phyloP scores from a whole-genome alignment of 2,113 vertebrate genomes.

The Syngnathoides biaculeatus region DNA sequence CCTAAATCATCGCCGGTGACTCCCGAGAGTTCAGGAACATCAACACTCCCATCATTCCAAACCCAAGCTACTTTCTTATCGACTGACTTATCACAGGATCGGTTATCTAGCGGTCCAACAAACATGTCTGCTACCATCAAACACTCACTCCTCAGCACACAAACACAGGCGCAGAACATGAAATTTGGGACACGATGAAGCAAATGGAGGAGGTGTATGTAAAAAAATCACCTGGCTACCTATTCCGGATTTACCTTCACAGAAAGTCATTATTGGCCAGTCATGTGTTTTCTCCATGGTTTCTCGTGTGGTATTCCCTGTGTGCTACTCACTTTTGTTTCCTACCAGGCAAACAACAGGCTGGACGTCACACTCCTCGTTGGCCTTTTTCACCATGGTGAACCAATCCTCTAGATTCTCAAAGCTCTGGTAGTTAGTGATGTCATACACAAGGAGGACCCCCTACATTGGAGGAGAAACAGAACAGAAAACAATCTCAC shows the following conservation, averaged over 20 bases:
- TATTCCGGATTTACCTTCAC: background rate
- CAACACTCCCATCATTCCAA: constrained; percentile 60
- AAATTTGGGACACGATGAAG: constrained; percentile 29
- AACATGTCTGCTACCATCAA: constrained; percentile 53
- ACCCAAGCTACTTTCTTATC: constrained; percentile 47
- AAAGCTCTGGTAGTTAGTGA: constrained; percentile 97
- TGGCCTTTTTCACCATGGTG: constrained; percentile 89
- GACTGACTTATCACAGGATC: constrained; percentile 53
- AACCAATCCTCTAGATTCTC: constrained; percentile 98
- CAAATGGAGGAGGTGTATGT: constrained; percentile 12
- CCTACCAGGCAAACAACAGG: constrained; percentile 91
- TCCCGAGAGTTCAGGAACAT: constrained; percentile 81
- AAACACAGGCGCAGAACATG: constrained; percentile 37
- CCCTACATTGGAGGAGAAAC: constrained; percentile 74
- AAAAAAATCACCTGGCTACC: background rate
- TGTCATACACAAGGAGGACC: constrained; percentile 95
- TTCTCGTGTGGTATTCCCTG: background rate
- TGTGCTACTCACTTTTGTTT: constrained; percentile 91
- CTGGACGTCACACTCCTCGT: constrained; percentile 86
- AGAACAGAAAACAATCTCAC: background rate
- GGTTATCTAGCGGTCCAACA: constrained; percentile 54
- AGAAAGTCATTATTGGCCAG: background rate
- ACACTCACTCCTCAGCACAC: constrained; percentile 51
- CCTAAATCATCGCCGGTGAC: constrained; percentile 76
- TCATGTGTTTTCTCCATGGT: background rate